These are phyloP conservation scores for Austrolebias charrua DNA, from an alignment of 2,797 vertebrate genomes.

Conservation along the genomic window DNA sequence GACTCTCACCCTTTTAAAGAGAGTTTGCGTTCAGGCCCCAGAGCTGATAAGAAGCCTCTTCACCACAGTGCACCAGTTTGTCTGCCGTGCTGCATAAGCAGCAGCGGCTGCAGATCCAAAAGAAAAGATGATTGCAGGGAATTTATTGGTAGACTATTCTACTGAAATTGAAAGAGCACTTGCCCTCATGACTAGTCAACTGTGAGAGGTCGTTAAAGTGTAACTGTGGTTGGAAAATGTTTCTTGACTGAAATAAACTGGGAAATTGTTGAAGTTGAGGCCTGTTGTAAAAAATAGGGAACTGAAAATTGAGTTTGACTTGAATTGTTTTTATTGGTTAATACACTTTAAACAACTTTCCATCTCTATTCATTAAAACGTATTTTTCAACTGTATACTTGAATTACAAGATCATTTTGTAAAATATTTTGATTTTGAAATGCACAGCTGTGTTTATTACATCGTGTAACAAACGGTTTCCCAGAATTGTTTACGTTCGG, in stretches of 20 bases:
- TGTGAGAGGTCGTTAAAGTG: not conserved
- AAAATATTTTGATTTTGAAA: not conserved
- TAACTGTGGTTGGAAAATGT: not conserved
- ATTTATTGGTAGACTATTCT: not conserved
- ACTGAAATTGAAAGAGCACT: not conserved
- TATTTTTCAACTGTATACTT: constrained; percentile 10
- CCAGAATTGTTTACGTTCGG: not conserved
- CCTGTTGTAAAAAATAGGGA: not conserved
- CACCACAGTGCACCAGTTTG: constrained; percentile 66
- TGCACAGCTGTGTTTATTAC: not conserved
- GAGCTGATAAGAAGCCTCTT: constrained; percentile 75
- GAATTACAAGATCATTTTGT: constrained; percentile 6
- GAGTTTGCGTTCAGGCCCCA: constrained; percentile 78
- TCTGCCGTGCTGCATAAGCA: constrained; percentile 42
- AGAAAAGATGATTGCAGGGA: constrained; percentile 1
- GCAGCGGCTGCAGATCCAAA: not conserved
- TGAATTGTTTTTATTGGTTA: constrained; percentile 13
- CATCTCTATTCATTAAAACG: not conserved
- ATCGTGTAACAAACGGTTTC: not conserved
- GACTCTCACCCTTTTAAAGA: constrained; percentile 83
- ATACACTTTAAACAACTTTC: not conserved
- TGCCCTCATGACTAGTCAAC: not conserved
- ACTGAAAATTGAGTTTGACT: not conserved
- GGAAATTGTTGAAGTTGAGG: not conserved
- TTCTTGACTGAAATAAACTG: not conserved